These are phyloP conservation scores for Antennarius striatus DNA, from an alignment of 2,113 vertebrate species.

Conservation along the genomic window DNA sequence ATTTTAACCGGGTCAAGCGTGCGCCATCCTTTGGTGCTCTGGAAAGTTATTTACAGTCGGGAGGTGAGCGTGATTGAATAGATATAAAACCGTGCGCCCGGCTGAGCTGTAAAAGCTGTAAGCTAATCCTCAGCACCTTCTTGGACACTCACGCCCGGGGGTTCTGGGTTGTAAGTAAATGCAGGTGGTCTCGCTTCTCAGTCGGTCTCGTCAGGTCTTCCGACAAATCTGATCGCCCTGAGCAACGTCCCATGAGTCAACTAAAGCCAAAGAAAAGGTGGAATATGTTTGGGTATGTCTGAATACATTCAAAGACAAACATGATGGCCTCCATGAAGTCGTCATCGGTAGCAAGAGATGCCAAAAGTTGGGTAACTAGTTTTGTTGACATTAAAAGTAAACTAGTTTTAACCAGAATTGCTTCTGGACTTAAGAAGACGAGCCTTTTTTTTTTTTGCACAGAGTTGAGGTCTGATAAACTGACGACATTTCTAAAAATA, in stretches of 20 bases:
- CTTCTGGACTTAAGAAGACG: too few relatives aligned
- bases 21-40: constrained; percentile 30
- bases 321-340: too few relatives aligned
- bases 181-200: constrained; percentile 72
- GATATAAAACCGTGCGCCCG: constrained; percentile 66
- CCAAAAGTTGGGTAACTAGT: too few relatives aligned
- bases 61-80: constrained; percentile 69
- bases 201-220: constrained; percentile 30
- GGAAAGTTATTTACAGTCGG: constrained; percentile 68
- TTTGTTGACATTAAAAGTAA: too few relatives aligned
- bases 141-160: constrained; percentile 60
- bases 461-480: too few relatives aligned
- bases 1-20: constrained; percentile 51
- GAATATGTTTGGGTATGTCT: background rate
- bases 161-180: constrained; percentile 68
- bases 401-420: too few relatives aligned
- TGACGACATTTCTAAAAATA: background rate
- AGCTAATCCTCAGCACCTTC: constrained; percentile 70
- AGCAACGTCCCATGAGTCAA: constrained; percentile 39
- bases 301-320: too few relatives aligned
- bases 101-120: constrained; percentile 71
- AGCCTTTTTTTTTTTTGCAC: too few relatives aligned
- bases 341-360: too few relatives aligned
- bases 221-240: constrained; percentile 61
- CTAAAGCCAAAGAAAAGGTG: constrained; percentile 10